phyloP scores from a whole-genome alignment of 2,797 vertebrate genomes.

The Telmatherina bonti region DNA sequence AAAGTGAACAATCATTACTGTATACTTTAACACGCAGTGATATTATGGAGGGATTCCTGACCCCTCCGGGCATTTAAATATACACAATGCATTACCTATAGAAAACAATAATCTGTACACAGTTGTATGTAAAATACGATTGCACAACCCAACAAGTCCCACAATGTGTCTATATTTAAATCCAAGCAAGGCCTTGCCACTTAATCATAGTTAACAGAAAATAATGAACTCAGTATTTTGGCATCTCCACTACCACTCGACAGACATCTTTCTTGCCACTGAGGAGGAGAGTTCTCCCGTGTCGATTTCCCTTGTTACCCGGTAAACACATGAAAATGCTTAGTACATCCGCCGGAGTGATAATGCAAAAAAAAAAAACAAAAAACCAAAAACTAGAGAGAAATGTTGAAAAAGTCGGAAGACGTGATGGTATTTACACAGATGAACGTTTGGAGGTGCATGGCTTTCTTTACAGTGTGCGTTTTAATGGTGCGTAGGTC shows the following conservation, averaged over 20 bases:
- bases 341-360: constrained; percentile 48
- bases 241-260: constrained; percentile 68
- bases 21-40: constrained; percentile 69
- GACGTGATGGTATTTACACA: constrained; percentile 70
- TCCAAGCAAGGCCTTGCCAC: constrained; percentile 65
- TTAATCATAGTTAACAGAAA: constrained; percentile 64
- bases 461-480: constrained; percentile 84
- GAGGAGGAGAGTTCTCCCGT: constrained; percentile 62
- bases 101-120: constrained; percentile 81
- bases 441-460: constrained; percentile 72
- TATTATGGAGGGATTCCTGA: constrained; percentile 78
- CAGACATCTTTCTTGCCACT: constrained; percentile 45
- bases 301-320: constrained; percentile 65
- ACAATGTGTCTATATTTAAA: constrained; percentile 69
- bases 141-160: constrained; percentile 83
- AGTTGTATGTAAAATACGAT: constrained; percentile 77
- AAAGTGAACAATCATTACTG: constrained; percentile 71
- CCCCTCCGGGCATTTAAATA: constrained; percentile 76
- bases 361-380: no score
- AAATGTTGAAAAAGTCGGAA: constrained; percentile 47
- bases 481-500: constrained; percentile 50
- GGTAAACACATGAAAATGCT: constrained; percentile 66
- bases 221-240: constrained; percentile 62
- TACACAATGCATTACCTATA: constrained; percentile 75
- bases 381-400: constrained; percentile 42